Conservation (phyloP, 2,888 invertebrate genomes). For the Apomyelois bistriatella region DNA sequence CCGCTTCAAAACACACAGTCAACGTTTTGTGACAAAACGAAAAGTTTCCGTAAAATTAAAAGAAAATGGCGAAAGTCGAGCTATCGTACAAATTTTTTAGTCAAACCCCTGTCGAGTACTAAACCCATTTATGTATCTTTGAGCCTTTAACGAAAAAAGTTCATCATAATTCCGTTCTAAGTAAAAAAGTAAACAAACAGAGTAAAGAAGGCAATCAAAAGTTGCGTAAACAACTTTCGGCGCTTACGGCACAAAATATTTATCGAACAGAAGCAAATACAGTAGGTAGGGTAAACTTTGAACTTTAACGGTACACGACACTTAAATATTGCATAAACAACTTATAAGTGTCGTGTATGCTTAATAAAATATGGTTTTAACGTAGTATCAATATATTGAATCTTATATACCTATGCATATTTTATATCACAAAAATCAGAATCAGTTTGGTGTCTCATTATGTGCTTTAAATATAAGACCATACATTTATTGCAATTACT, state of each 20-base stretch:
- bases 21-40: neutral
- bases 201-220: slow-evolving; percentile 74
- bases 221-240: slow-evolving; percentile 68
- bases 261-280: neutral
- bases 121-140: slow-evolving; percentile 67
- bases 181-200: slow-evolving; percentile 71
- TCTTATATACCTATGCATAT: too few relatives aligned
- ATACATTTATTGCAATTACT: too few relatives aligned
- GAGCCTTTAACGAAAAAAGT: slow-evolving; percentile 71
- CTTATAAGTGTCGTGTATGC: too few relatives aligned
- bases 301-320: too few relatives aligned
- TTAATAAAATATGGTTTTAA: too few relatives aligned
- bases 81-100: slow-evolving; percentile 47
- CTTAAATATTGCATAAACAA: too few relatives aligned
- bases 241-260: slow-evolving; percentile 30
- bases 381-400: too few relatives aligned
- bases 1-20: neutral
- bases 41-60: neutral
- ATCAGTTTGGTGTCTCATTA: too few relatives aligned
- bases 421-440: too few relatives aligned
- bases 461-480: too few relatives aligned
- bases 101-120: slow-evolving; percentile 42
- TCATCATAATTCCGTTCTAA: slow-evolving; percentile 65
- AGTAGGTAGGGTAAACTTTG: too few relatives aligned
- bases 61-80: slow-evolving; percentile 37